A percentile compares a stretch with the other conserved stretches of the same genome.
These are phyloP conservation scores for Acropternis orthonyx DNA, from an alignment of 2,797 vertebrate species.

Conservation along the genomic window DNA sequence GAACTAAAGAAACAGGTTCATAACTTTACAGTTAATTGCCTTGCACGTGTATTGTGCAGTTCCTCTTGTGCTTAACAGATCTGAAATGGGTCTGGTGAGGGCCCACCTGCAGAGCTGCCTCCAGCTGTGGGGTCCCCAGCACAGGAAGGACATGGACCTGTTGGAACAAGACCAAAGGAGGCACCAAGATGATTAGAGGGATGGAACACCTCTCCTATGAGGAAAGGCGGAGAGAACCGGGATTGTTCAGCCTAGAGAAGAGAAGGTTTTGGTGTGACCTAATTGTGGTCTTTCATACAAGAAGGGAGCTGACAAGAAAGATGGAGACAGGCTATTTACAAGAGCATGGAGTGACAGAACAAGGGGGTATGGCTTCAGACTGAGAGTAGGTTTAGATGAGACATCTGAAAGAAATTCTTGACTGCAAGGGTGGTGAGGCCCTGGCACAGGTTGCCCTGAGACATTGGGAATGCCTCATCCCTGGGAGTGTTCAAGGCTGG, in stretches of 20 bases:
- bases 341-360: neutral
- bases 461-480: too few relatives aligned
- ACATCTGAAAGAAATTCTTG: neutral
- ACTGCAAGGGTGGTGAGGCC: neutral
- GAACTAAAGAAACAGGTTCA: neutral
- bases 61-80: neutral
- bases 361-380: neutral
- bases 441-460: neutral
- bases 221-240: neutral
- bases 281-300: accelerated
- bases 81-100: neutral
- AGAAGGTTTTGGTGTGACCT: accelerated
- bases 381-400: neutral
- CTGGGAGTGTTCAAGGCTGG: neutral
- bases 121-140: neutral
- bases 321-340: neutral
- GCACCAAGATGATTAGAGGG: neutral
- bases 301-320: neutral
- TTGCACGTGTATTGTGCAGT: neutral
- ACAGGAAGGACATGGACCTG: accelerated
- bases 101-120: neutral
- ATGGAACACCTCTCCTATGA: neutral
- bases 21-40: neutral
- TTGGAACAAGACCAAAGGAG: neutral
- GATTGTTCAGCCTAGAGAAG: neutral